Base-by-base conservation (phyloP, 2,888 invertebrate species). In the Agrotis clavis region DNA sequence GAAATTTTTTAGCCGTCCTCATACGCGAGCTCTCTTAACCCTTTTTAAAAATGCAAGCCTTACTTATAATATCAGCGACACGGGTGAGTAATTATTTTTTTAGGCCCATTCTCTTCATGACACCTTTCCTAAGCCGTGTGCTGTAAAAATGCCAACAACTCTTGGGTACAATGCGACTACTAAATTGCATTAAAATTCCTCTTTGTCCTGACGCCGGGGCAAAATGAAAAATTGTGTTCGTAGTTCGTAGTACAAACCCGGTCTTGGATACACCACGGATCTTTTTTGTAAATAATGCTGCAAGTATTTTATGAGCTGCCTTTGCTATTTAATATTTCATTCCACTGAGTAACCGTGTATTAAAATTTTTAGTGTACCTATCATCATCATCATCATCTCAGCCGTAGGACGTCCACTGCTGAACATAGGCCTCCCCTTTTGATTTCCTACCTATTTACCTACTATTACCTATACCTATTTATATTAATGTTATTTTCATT, bases 181-280 rank as follows among this genome's bases (percentile, higher is more conserved):
- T 88, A 90, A 92, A 93, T 91, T 94, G 91, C 92, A 93, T 94
- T 92, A 93, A 93, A 91, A 92, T 91, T 92, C 91, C 86, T 79
- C 90, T 94, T 91, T 91, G 90, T 89, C 86, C 84, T 82, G 85
- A 73, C 71, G 72, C 73, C 62, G 65, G 64, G 56, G 77, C 59
- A 86, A 90, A 91, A 92, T 91, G 90, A 90, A 91, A 91, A 90
- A 91, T 90, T 90, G 87, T 89, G 78, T 79, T 85, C 70, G 66
- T 75, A 88, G 77, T 79, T 85, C 70, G 66, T 75, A 88, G 76
- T n/a, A n/a, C 79, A 79, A 78, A 85, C 79, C 72, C 71, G 71
- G 79, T 84, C 80, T 83, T 72, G 73, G 69, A 75, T 79, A 75
- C 50, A 71, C 71, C 75, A 68, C 72, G 62, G 61, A 35, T 54